Conservation (phyloP, 2,113 vertebrate genomes). For the Salvelinus alpinus region DNA sequence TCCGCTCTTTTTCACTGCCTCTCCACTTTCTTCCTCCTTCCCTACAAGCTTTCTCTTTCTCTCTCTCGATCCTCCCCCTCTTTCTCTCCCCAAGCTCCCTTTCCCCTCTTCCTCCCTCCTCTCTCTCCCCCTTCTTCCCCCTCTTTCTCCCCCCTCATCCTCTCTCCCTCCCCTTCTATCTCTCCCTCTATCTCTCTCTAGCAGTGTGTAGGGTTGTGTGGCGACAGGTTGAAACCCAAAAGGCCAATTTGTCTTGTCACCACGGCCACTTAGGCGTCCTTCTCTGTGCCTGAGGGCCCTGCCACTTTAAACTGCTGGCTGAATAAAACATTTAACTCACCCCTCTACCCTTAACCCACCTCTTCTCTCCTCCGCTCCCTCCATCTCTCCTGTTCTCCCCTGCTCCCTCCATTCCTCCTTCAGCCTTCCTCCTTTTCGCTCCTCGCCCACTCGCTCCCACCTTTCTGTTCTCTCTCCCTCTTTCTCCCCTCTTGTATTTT, state of each 20-base stretch:
- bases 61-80: background rate
- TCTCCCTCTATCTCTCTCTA: constrained; percentile 34
- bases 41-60: constrained; percentile 1
- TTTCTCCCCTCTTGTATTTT: constrained; percentile 9
- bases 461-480: constrained; percentile 6
- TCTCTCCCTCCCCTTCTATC: constrained; percentile 22
- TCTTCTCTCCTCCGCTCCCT: background rate
- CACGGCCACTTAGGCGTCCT: constrained; percentile 98
- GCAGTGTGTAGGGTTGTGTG: constrained; percentile 87
- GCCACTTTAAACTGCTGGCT: constrained; percentile 98
- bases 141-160: constrained; percentile 71
- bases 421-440: background rate
- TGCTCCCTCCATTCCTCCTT: background rate
- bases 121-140: constrained; percentile 17
- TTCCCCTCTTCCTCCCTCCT: background rate
- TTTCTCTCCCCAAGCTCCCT: background rate
- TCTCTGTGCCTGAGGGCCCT: constrained; percentile 81
- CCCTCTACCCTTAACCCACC: constrained; percentile 73
- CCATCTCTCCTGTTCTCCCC: background rate
- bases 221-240: constrained; percentile 97
- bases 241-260: constrained; percentile 99
- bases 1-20: background rate
- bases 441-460: background rate
- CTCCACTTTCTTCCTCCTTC: background rate
- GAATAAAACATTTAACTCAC: constrained; percentile 98